Base-by-base conservation (phyloP, 2,113 vertebrate genomes). In the Rhinolophus sinicus region DNA sequence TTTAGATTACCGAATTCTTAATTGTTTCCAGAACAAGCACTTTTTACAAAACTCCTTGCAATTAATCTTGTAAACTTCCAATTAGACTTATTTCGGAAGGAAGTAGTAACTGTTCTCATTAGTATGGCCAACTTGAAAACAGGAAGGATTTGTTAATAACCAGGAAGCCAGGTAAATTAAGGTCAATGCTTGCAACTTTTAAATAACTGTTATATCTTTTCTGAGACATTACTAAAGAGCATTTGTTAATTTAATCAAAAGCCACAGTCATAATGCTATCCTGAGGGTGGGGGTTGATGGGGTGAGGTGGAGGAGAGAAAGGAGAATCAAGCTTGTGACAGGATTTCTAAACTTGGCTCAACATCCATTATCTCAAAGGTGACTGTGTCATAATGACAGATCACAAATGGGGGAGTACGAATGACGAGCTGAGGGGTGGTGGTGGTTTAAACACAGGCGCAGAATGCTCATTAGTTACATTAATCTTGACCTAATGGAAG, bases 21-120 rank as follows among this genome's bases (percentile, higher is more conserved):
- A 81, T 93, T n/a, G 15, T 97, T 98, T 94, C 30, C 69, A 92
- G 82, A 78, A 94, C 90, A 98, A 96, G 2, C 0, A 82, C 26
- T 96, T 83, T 72, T 90, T 70, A 28, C 35, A 94, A 97, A 40
- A 87, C 24, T 97, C 26, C 58, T 94, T 97, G 47, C 47, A 97
- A 98, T 97, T 96, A 97, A 98, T 98, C 97, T 97, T 90, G 52
- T 69, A 97, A 97, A 97, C 30, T 94, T 95, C 18, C 96, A 97
- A 97, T 98, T 98, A 94, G 90, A 84, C 87, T 96, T 91, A 97
- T 97, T 97, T 85, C 92, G 85, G 78, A 94, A 97, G 87, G 47
- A 93, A 92, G 95, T 96, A 94, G 96, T 96, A 98, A 94, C 67
- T 65, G n/a, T 96, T 97, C 97, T 97, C 54, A 93, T 97, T 98